Percentiles rank a stretch among this genome's conserved stretches.
These are phyloP conservation scores for Itoplectis maculator DNA, from an alignment of 2,888 invertebrate genomes.

Conservation along the genomic window DNA sequence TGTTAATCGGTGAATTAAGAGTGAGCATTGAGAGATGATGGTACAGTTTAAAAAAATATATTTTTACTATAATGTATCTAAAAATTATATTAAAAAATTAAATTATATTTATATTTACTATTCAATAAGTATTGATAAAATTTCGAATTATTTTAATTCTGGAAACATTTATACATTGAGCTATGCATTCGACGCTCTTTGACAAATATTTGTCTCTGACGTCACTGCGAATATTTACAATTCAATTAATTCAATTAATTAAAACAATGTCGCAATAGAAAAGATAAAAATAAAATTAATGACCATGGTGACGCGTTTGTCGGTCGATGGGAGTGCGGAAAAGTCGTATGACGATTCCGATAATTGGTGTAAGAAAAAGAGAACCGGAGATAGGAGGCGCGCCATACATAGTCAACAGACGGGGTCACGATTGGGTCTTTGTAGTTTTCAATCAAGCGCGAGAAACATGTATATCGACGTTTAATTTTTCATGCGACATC, in stretches of 20 bases:
- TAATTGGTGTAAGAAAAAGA: background rate
- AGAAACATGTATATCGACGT: conserved; percentile 12
- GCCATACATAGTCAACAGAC: background rate
- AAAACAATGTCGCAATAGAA: background rate
- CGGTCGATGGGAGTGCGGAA: background rate
- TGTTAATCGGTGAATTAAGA: too few species aligned
- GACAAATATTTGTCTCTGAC: too few species aligned
- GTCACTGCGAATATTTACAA: too few species aligned
- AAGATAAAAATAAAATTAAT: background rate
- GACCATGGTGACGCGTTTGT: background rate
- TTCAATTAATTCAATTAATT: background rate
- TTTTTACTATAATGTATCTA: conserved; percentile 1
- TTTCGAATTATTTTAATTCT: too few species aligned
- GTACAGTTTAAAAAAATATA: too few species aligned
- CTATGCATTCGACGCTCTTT: too few species aligned
- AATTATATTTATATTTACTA: too few species aligned
- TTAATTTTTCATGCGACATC: conserved; percentile 40
- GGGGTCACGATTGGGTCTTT: conserved; percentile 21
- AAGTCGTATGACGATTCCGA: background rate
- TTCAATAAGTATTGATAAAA: too few species aligned
- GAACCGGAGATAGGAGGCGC: background rate
- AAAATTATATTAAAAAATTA: too few species aligned
- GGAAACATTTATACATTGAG: too few species aligned
- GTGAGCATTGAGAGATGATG: too few species aligned
- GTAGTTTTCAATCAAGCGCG: conserved; percentile 12